Evolutionary conservation across 2,113 vertebrate genomes (phyloP).

Genomic region (Nerophis lumbriciformis): DNA sequence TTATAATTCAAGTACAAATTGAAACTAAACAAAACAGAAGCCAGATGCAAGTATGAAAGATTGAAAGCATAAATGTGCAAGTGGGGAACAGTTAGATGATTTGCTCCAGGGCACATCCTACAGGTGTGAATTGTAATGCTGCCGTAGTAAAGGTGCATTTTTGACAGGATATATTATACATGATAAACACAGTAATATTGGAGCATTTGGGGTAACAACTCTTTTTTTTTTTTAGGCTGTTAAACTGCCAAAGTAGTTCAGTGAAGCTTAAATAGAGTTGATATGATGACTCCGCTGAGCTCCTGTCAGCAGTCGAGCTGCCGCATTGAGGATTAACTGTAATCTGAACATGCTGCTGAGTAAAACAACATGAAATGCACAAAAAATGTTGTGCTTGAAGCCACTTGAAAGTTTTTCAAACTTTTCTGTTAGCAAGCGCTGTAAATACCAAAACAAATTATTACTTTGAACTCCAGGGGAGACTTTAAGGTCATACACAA

Average conservation of each 20-base stretch:
- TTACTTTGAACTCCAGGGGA: neutral
- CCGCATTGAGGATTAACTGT: conserved; percentile 51
- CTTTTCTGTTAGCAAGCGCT: neutral
- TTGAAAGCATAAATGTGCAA: neutral
- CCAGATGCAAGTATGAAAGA: neutral
- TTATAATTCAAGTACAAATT: neutral
- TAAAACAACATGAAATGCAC: conserved; percentile 19
- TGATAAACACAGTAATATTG: no score
- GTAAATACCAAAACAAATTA: neutral
- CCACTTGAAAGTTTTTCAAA: neutral
- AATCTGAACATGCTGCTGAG: conserved; percentile 43
- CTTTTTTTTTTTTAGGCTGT: conserved; percentile 18
- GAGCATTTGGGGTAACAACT: conserved; percentile 18
- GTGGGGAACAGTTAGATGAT: neutral
- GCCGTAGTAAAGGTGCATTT: neutral
- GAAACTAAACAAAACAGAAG: neutral
- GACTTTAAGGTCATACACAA: neutral
- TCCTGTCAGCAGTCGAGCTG: conserved; percentile 37
- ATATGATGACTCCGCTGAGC: conserved; percentile 37
- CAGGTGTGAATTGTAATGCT: neutral
- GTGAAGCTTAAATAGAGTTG: conserved; percentile 33
- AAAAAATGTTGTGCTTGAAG: neutral
- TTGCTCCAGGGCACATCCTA: neutral
- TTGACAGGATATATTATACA: neutral
- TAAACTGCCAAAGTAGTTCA: conserved; percentile 29